Base-by-base conservation (phyloP, 2,888 invertebrate species). In the Helleia helle region DNA sequence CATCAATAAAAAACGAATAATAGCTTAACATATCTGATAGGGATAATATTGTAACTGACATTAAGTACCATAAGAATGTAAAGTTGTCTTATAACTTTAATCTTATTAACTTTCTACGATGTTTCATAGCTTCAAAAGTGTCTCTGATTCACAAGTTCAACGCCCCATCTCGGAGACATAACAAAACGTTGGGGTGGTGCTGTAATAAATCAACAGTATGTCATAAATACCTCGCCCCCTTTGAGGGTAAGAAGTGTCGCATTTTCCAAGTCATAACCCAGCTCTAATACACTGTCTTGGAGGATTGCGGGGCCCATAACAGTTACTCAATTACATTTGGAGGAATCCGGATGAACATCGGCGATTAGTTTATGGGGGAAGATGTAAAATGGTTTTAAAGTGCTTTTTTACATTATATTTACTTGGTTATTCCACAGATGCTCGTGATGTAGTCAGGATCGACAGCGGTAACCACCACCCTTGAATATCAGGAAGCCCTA, bases 231-330 rank as follows among this genome's bases (percentile, higher is more conserved):
- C 53, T 48, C 56, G 53, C 56, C 56, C 65, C 63, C 65, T 55
- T 49, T 59, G 49, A 55, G 63, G 65, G 62, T 62, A 66, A 64
- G 67, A 67, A 68, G 63, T 69, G 70, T 67, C 67, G 58, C 70
- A 65, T 71, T 71, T 71, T 71, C 70, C 70, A 61, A 67, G 58
- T 64, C 67, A 71, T 71, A 71, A 65, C 62, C 62, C 54, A 48
- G 56, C 54, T 56, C 55, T 70, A 68, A 69, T 66, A 65, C 66
- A 69, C 59, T 69, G 6, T 29, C 47, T 39, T 38, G 42, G 43
- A 43, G 43, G 42, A 28, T 38, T 38, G 55, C 50, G 44, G 43
- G 48, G 51, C 22, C 49, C 50, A 53, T 54, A 50, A 53, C 52
- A 50, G 56, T 49, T 54, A 54, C 62, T 61, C 59, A 67, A 66